Conservation (phyloP, 1,140 invertebrate genomes). For the Drosophila tani region DNA sequence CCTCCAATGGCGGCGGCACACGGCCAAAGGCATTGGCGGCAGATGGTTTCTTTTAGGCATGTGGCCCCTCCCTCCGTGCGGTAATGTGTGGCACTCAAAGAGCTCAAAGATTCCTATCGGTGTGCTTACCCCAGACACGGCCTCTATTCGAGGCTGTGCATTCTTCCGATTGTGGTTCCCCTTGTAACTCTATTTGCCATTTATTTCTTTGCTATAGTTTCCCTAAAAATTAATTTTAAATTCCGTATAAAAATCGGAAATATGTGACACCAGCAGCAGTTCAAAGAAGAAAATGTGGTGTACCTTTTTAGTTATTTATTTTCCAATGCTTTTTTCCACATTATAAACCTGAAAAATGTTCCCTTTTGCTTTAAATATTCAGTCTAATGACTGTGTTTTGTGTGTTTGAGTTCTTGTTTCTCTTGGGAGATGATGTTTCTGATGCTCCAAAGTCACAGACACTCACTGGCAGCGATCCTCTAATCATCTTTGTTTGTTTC, state of each 20-base stretch:
- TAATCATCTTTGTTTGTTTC: conserved; percentile 2
- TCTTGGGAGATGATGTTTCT: conserved; percentile 2
- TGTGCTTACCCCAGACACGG: conserved; percentile 20
- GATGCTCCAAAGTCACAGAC: conserved; percentile 20
- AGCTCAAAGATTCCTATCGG: conserved; percentile 28
- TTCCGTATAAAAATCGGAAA: background rate
- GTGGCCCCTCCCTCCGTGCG: conserved; percentile 43
- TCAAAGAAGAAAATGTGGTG: conserved; percentile 2
- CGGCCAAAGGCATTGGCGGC: conserved; percentile 84
- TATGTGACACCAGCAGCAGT: background rate
- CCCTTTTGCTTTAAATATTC: background rate
- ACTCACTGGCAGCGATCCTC: conserved; percentile 24
- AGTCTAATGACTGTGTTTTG: conserved; percentile 3
- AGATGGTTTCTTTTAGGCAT: conserved; percentile 85
- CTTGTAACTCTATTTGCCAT: background rate
- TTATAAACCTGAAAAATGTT: background rate
- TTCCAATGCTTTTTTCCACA: background rate
- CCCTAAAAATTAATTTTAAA: background rate
- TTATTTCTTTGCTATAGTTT: background rate
- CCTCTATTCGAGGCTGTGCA: conserved; percentile 22
- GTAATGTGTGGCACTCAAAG: conserved; percentile 23
- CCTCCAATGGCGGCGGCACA: conserved; percentile 63
- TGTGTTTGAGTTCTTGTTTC: conserved; percentile 12
- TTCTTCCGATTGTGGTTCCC: conserved; percentile 6
- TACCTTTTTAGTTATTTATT: background rate